Base-by-base conservation (phyloP, 2,888 invertebrate species). In the Girardia tigrina region DNA sequence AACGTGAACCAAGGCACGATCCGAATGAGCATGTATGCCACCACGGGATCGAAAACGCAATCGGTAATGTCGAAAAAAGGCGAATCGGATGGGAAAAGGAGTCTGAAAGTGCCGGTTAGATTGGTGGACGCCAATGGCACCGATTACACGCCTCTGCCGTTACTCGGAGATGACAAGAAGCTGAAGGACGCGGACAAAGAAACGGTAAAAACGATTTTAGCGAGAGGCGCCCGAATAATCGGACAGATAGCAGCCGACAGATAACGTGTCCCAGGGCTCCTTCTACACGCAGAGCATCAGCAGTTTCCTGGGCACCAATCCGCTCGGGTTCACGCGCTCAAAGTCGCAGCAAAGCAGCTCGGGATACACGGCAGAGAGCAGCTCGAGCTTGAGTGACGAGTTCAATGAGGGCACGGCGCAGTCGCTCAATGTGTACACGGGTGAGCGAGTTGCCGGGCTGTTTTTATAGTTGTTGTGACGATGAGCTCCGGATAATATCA, bases 121-220 rank as follows among this genome's bases (percentile, higher is more conserved):
- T 26, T 75, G 26, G 70, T 71, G 4, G 75, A 75, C 29, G 75
- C 70, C 20, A 71, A 69, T 26, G 75, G 75, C 1, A 69, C 69
- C n/a, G 75, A 75, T 26, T 70, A 71, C 29, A 75, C 75, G 4
- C 75, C 75, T 14, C 29, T 71, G n/a, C 75, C 56, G 26, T 70
- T 75, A 4, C 28, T 75, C 6, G 26, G 20, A 2, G 75, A 75
- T 27, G 75, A 75, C 8, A 75, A 75, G 26, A 75, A 28, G 26
- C 26, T 75, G 56, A 75, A 75, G 29, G 75, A 75, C 16, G 29
- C 12, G 27, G 75, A 75, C 12, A 75, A 71, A 71, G 75, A 75
- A 2, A 75, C 70, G 28, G 75, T 75, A 28, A 1, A 56, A n/a
- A 4, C 4, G n/a, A n/a, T n/a, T n/a, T n/a, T n/a, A n/a, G n/a